Base-by-base conservation (phyloP, 35 echinoderm and acorn worm species). In the Anneissia japonica region DNA sequence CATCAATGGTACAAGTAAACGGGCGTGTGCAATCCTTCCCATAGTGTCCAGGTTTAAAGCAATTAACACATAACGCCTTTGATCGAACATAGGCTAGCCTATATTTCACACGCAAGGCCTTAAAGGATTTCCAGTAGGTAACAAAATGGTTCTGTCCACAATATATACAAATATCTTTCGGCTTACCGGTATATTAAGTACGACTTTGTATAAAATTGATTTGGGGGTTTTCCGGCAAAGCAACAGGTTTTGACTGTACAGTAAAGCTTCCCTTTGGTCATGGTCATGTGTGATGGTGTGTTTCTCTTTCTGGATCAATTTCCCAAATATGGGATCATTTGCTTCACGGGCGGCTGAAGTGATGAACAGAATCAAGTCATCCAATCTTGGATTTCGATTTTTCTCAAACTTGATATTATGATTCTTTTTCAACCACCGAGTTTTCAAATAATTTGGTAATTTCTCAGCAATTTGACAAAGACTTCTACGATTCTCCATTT, bases 11-110 rank as follows among this genome's bases (percentile, higher is more conserved):
- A 74, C 90, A 91, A 7, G 77, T 83, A 46, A 41, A 88, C 16
- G 87, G 75, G 31, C 79, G 72, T 46, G 45, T 92, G 74, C 90
- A 92, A 26, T 31, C 80, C 36, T 6, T 39, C 34, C 45, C 76
- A 78, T 79, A 82, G 72, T 92, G 90, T 17, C 84, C 85, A 82
- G 37, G 36, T 46, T 76, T 87, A 21, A 88, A 75, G 46, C 90
- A 92, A 73, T 90, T 92, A 73, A 87, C 87, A 46, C 84, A 92
- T 40, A 88, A 30, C 39, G 45, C 30, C 38, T 82, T 87, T 23
- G 30, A 32, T 75, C 40, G 73, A 55, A 46, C 55, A 80, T 51
- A 39, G 16, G 32, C 77, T n/a, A 80, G 11, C 21, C 83, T 79
- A 34, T 86, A 30, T 79, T 77, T 34, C 9, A 31, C 83, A 4